phyloP scores from a whole-genome alignment of 2,888 invertebrate genomes.

The Eupithecia subumbrata region DNA sequence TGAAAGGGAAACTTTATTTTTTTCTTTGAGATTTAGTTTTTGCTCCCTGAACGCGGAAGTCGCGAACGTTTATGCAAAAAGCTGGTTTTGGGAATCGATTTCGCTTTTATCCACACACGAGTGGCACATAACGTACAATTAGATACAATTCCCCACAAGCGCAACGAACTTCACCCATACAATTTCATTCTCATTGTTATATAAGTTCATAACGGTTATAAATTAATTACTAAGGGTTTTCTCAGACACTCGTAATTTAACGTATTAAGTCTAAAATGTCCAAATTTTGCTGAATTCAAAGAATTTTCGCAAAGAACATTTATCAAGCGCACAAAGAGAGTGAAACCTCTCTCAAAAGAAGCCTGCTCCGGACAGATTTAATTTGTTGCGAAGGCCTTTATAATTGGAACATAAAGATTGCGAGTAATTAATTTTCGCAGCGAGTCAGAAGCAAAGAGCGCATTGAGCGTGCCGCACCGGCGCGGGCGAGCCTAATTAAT shows the following conservation, averaged over 20 bases:
- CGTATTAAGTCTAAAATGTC: conserved; percentile 71
- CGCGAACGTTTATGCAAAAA: conserved; percentile 79
- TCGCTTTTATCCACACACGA: conserved; percentile 71
- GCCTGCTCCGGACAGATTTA: conserved; percentile 84
- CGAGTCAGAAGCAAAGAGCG: conserved; percentile 83
- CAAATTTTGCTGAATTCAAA: conserved; percentile 77
- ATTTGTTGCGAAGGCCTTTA: conserved; percentile 85
- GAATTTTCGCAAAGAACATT: conserved; percentile 80
- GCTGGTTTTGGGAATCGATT: conserved; percentile 74
- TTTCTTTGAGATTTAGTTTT: conserved; percentile 76
- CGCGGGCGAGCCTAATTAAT: conserved; percentile 80
- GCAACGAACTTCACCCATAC: conserved; percentile 59
- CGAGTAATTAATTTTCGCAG: conserved; percentile 84
- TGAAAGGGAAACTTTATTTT: conserved; percentile 83
- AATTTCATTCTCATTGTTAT: conserved; percentile 65
- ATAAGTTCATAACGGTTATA: conserved; percentile 56
- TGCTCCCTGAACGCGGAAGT: conserved; percentile 79
- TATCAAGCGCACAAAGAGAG: conserved; percentile 84
- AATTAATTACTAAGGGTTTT: conserved; percentile 53
- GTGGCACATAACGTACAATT: conserved; percentile 76
- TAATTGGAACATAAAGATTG: conserved; percentile 85
- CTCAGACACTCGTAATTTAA: conserved; percentile 71
- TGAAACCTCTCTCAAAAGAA: conserved; percentile 83
- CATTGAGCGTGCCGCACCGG: conserved; percentile 72
- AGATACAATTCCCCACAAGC: conserved; percentile 62